Base-by-base conservation (phyloP, 2,113 vertebrate species). In the Heloderma charlesbogerti region DNA sequence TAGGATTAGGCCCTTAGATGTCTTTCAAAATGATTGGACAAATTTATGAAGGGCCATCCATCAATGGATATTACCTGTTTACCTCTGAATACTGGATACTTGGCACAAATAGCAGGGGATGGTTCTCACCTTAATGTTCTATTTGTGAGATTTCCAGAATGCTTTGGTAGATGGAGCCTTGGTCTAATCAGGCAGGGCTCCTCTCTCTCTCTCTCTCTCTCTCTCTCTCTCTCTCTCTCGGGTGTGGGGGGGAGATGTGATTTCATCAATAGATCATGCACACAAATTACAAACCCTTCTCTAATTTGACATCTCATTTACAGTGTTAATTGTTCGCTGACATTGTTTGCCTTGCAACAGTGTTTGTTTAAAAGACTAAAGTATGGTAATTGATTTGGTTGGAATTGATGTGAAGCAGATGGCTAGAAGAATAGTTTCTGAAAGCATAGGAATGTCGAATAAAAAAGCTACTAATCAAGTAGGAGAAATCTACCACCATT, bases 301-400 rank as follows among this genome's bases (percentile, higher is more conserved):
- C n/a, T 40, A n/a, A 13, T 48, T 12, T 71, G 25, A 40, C 37
- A 83, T 40, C 81, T 40, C n/a, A 63, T 71, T 71, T 71, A 7
- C 22, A 27, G 25, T 83, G n/a, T 27, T 37, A 57, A 83, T 63
- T 63, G 57, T 63, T 37, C 31, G 10, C n/a, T 83, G 60, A 37
- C 22, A 63, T 16, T 60, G 25, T 27, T 63, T 37, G 31, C 29
- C 9, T 71, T 31, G 9, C 3, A 71, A 9, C 31, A 63, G 5
- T 83, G 57, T 83, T 63, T 83, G 81, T 83, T 83, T 60, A 83
- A 83, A 63, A 29, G 69, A n/a, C n/a, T 83, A 29, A 57, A 22
- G 34, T 82, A 51, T 60, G 81, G 25, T 40, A 63, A 63, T 63
- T 31, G 5, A 57, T 57, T 57, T 71, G 69, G 31, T 71, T 71